Evolutionary conservation across 2,888 invertebrate genomes (phyloP).

Genomic region (Acanthosoma haemorrhoidale): DNA sequence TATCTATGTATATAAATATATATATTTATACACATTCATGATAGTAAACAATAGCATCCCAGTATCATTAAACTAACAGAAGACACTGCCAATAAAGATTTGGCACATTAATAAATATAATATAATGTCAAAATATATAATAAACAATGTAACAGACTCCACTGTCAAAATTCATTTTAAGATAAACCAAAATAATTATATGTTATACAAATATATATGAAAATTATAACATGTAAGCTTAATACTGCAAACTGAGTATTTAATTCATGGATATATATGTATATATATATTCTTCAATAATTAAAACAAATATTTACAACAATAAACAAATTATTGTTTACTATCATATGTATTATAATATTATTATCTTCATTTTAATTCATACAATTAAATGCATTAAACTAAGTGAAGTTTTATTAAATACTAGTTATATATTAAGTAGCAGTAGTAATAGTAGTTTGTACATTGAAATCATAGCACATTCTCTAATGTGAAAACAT

Average conservation of each 20-base stretch:
- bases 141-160: neutral
- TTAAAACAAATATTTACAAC: constrained; percentile 8
- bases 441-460: constrained; percentile 24
- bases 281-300: constrained; percentile 1
- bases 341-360: constrained; percentile 24
- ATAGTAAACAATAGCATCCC: neutral
- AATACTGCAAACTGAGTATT: constrained; percentile 21
- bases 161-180: constrained; percentile 4
- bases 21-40: neutral
- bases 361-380: constrained; percentile 14
- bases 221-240: constrained; percentile 2
- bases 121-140: neutral
- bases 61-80: neutral
- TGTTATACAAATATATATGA: constrained; percentile 13
- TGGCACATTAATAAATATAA: constrained; percentile 1
- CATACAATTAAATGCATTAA: constrained; percentile 10
- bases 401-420: constrained; percentile 4
- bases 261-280: neutral
- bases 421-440: constrained; percentile 20
- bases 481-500: constrained; percentile 20
- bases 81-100: neutral
- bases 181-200: neutral
- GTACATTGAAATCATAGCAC: constrained; percentile 27
- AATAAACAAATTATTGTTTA: constrained; percentile 24
- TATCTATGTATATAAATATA: neutral